Evolutionary conservation across 2,113 vertebrate species (phyloP).

Genomic region (Psephotus haematonotus): DNA sequence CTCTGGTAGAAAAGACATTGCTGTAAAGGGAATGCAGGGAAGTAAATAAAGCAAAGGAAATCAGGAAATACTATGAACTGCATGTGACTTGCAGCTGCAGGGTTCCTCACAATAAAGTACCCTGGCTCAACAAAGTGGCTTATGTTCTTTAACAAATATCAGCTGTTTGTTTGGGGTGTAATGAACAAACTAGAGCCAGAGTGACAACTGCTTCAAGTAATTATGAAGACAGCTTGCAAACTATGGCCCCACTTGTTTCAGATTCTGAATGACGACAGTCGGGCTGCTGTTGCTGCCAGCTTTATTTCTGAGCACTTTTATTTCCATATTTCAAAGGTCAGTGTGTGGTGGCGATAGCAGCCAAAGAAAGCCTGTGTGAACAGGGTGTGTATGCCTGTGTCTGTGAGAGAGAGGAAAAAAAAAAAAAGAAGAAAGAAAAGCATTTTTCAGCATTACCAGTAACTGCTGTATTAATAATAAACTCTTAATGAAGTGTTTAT

Average conservation of each 20-base stretch:
- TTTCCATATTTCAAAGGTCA: conserved; percentile 83
- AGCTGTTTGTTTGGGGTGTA: conserved; percentile 76
- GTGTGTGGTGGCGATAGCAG: conserved; percentile 45
- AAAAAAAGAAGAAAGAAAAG: conserved; percentile 16
- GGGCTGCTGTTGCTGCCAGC: conserved; percentile 72
- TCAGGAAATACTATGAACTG: conserved; percentile 68
- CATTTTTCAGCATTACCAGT: not conserved
- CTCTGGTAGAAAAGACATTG: conserved; percentile 43
- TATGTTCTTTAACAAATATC: conserved; percentile 75
- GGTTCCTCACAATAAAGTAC: conserved; percentile 52
- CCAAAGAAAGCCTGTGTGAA: conserved; percentile 65
- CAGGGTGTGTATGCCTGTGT: not conserved
- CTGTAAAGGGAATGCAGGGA: conserved; percentile 63
- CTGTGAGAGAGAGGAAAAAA: not conserved
- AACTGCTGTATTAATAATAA: not conserved
- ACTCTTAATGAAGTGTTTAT: not conserved
- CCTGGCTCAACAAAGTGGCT: conserved; percentile 74
- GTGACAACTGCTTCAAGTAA: conserved; percentile 77
- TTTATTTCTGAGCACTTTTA: conserved; percentile 79
- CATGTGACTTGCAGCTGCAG: conserved; percentile 75
- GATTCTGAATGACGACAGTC: conserved; percentile 72
- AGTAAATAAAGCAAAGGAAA: conserved; percentile 69
- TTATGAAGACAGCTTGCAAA: conserved; percentile 79
- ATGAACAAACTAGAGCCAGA: conserved; percentile 74
- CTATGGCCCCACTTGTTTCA: conserved; percentile 76